Percentiles rank a stretch among this genome's conserved stretches.
Evolutionary conservation across 1,140 invertebrate genomes (phyloP).

Genomic region (Pseudomyrmex gracilis): DNA sequence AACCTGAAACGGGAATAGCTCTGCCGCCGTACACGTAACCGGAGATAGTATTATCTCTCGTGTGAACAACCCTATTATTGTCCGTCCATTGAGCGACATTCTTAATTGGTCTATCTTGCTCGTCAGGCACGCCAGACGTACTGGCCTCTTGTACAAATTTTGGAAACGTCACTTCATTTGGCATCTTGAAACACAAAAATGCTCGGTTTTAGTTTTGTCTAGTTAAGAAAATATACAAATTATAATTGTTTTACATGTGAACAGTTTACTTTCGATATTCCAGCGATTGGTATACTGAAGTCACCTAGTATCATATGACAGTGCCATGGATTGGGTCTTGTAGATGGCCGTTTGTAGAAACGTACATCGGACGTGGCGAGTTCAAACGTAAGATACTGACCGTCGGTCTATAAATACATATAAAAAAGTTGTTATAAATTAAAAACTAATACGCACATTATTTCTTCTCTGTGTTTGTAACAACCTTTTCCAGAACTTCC

Average conservation of each 20-base stretch:
- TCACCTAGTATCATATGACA: constrained; percentile 63
- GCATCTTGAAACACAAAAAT: constrained; percentile 46
- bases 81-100: constrained; percentile 49
- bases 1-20: constrained; percentile 65
- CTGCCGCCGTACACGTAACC: constrained; percentile 74
- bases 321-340: constrained; percentile 52
- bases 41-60: constrained; percentile 60
- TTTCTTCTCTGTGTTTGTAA: background rate
- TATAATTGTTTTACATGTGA: background rate
- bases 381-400: constrained; percentile 69
- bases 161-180: constrained; percentile 2
- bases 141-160: constrained; percentile 30
- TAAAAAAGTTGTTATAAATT: background rate
- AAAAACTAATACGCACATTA: background rate
- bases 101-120: constrained; percentile 11
- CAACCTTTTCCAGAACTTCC: constrained; percentile 60
- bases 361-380: constrained; percentile 58
- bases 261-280: constrained; percentile 67
- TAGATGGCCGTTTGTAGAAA: constrained; percentile 60
- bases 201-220: background rate
- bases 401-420: constrained; percentile 39
- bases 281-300: constrained; percentile 61
- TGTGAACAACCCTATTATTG: constrained; percentile 54
- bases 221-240: background rate
- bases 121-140: background rate